Base-by-base conservation (phyloP, 1,140 invertebrate genomes). In the Laupala kohalensis region DNA sequence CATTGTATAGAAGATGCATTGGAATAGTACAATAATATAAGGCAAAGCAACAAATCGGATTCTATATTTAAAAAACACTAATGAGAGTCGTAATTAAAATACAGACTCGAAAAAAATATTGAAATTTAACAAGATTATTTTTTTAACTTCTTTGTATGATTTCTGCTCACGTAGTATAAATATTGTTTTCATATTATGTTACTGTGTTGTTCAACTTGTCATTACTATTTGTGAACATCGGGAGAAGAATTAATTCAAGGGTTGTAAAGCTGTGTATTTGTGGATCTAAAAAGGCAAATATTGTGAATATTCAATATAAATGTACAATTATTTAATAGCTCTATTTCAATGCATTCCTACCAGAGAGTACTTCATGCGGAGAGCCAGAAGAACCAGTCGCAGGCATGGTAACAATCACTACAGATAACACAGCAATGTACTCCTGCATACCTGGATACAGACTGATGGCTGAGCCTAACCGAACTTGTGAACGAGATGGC, bases 391-490 rank as follows among this genome's bases (percentile, higher is more conserved):
- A 72, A 27, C 77, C 77, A 3, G 72, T 76, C 2, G 69, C 76
- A 30, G 76, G 74, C 1, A 70, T 73, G 24, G 74, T 75, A 24
- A 64, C 63, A 3, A n/a, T 71, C 9, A 66, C 24, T 13, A 6
- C 62, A 13, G 78, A 75, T 9, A 67, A 67, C 3, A 73, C 72
- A 30, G 78, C 79, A 3, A 69, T 64, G 13, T 84, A 83, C 75
- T 69, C 76, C 6, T 85, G 84, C 71, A 64, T 75, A 24, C 30
- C 75, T 23, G 83, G 83, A 0, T 83, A 81, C 72, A 73, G 74
- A 24, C 71, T 83, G 9, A 70, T 75, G 15, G 83, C 82, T 4
- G 76, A 80, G 30, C 73, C 70, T 6, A 74, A 74, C 62, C 68
- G 76, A 23, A 72, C 74, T 5, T 77, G 77, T 72, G 74, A 73